These are phyloP conservation scores for Thysanoteuthis rhombus DNA, from an alignment of 2,888 invertebrate genomes.

Conservation along the genomic window DNA sequence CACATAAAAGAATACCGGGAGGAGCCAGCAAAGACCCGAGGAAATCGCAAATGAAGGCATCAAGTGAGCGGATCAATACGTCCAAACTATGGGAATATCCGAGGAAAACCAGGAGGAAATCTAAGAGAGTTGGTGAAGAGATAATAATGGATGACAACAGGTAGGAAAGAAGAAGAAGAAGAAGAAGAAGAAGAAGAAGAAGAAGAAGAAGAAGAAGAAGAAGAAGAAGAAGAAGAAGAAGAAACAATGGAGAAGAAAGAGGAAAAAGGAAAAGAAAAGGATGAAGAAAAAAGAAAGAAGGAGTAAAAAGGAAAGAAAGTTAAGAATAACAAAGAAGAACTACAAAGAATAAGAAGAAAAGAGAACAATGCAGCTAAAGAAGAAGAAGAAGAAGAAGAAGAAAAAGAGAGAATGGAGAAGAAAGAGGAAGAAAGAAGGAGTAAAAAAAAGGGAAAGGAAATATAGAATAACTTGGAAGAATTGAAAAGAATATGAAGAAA, in stretches of 20 bases:
- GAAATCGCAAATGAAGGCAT: background rate
- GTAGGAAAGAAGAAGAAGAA: background rate
- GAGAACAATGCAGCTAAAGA: background rate
- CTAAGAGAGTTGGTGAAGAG: background rate
- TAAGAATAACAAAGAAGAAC: background rate
- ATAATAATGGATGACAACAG: background rate
- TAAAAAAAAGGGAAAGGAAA: too few relatives aligned
- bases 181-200: background rate
- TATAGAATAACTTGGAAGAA: background rate
- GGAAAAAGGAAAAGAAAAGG: background rate
- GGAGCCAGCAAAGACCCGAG: background rate
- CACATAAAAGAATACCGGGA: background rate
- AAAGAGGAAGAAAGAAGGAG: too few relatives aligned
- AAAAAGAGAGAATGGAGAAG: background rate
- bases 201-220: background rate
- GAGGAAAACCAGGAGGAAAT: background rate
- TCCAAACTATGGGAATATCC: background rate
- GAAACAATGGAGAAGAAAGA: background rate
- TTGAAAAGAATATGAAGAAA: background rate
- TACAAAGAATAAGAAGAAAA: background rate
- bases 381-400: background rate
- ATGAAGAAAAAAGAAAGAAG: background rate
- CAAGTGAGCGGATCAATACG: background rate
- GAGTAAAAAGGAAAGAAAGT: background rate
- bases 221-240: background rate